Base-by-base conservation (phyloP, 1,140 invertebrate species). In the Yoshiicerus persimilis region DNA sequence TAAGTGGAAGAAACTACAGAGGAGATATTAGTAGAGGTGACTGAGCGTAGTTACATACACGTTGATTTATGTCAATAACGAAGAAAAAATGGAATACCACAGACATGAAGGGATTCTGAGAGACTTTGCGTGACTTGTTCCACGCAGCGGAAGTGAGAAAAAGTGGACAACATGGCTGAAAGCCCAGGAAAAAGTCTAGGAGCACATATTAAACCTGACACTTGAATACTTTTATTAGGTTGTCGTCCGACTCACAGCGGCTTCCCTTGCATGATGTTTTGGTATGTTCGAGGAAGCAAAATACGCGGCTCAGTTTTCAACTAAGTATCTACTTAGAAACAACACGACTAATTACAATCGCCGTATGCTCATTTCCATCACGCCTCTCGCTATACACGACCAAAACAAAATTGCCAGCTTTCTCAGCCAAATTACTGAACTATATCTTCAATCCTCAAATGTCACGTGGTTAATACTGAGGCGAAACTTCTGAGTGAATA, bases 91-190 rank as follows among this genome's bases (percentile, higher is more conserved):
- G 32, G 84, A 86, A 34, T 38, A 32, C 34, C 56, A 39, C 30
- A 56, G 41, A 66, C 47, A 64, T 38, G 47, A 62, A 84, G 66
- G 87, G 77, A 87, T n/a, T 80, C 39, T 27, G 39, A 70, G 70
- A 86, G 80, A 80, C 89, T 87, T 88, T 88, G 90, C 90, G 90
- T 90, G 90, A 90, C 90, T 89, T 86, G 87, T 80, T 70, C 80
- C 32, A 38, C 85, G 39, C 84, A 89, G 85, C 90, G 90, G 90
- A 90, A 89, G 90, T 90, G 88, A 88, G 87, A 88, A 88, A 88
- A 87, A 83, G 86, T 90, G 89, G 88, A 90, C 89, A 90, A 90
- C 88, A 89, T 90, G 89, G 89, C 89, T 87, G 86, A 64, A 88
- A 87, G 38, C 30, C 32, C 39, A 88, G 62, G 87, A 70, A 88